Conservation (phyloP, 2,113 vertebrate genomes). For the Chascanopsetta lugubris region DNA sequence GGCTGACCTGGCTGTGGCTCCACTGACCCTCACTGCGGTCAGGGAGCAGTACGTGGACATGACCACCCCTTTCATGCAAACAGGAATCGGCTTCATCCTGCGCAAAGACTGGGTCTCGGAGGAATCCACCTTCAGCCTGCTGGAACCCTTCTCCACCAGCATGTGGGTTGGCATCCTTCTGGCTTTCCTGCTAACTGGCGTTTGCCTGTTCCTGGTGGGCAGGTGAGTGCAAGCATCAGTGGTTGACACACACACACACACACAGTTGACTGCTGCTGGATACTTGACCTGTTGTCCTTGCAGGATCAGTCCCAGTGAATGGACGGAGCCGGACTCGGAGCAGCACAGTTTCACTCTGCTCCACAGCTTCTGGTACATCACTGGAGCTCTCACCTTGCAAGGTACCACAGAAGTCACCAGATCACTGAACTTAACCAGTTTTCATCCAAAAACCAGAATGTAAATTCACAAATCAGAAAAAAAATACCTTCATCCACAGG, state of each 20-base stretch:
- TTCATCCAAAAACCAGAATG: too few species aligned
- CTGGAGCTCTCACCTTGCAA: constrained; percentile 87
- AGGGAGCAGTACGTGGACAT: constrained; percentile 85
- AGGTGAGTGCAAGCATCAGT: constrained; percentile 72
- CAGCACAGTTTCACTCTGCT: constrained; percentile 84
- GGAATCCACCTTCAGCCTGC: constrained; percentile 81
- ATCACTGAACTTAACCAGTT: too few species aligned
- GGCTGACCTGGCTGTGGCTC: constrained; percentile 87
- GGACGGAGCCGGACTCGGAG: constrained; percentile 82
- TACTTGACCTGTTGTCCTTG: not conserved
- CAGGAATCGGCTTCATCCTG: constrained; percentile 87
- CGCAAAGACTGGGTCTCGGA: constrained; percentile 71
- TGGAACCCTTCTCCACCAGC: constrained; percentile 87
- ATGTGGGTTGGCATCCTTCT: constrained; percentile 86
- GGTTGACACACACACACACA: too few species aligned
- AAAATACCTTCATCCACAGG: too few species aligned
- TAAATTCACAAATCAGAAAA: too few species aligned
- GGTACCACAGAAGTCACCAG: constrained; percentile 71
- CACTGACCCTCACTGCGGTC: constrained; percentile 81
- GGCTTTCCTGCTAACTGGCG: constrained; percentile 84
- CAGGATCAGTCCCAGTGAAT: constrained; percentile 89
- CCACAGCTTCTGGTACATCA: constrained; percentile 91
- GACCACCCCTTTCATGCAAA: constrained; percentile 88
- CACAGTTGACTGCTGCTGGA: not conserved
- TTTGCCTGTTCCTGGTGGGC: constrained; percentile 87